Conservation (phyloP, 2,888 invertebrate species). For the Nipponacmea schrenckii region DNA sequence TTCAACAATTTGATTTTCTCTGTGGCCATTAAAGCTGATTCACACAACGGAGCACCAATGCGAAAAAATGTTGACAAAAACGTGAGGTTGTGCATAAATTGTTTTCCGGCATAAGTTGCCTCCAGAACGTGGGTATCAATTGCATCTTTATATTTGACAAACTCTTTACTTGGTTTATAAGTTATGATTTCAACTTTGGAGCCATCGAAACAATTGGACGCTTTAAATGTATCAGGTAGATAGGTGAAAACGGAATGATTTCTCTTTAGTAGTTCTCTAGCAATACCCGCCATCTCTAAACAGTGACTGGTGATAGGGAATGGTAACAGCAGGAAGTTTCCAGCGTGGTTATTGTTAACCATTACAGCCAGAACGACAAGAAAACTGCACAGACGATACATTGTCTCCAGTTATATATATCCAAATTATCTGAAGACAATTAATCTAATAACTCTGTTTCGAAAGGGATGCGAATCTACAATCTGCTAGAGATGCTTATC, state of each 20-base stretch:
- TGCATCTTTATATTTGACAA: background rate
- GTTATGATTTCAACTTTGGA: background rate
- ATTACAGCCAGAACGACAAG: too few species aligned
- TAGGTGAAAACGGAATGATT: conserved; percentile 18
- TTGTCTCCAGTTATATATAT: too few species aligned
- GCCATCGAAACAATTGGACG: background rate
- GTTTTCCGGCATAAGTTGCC: background rate
- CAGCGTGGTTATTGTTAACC: background rate
- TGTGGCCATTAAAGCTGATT: background rate
- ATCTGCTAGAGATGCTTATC: too few species aligned
- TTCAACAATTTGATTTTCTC: background rate
- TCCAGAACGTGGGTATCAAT: background rate
- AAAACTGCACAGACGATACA: too few species aligned
- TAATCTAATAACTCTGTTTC: too few species aligned
- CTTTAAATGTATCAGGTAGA: conserved; percentile 9
- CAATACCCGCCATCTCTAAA: conserved; percentile 11
- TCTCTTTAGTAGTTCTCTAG: conserved; percentile 15
- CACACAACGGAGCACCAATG: background rate
- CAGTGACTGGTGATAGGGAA: conserved; percentile 7
- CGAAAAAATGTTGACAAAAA: background rate
- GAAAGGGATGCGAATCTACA: too few species aligned
- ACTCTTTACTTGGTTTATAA: background rate
- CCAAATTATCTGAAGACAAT: too few species aligned
- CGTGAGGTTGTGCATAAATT: background rate
- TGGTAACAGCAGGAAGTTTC: conserved; percentile 16